Conservation (phyloP, 2,797 vertebrate genomes). For the Pachyuromys duprasi region DNA sequence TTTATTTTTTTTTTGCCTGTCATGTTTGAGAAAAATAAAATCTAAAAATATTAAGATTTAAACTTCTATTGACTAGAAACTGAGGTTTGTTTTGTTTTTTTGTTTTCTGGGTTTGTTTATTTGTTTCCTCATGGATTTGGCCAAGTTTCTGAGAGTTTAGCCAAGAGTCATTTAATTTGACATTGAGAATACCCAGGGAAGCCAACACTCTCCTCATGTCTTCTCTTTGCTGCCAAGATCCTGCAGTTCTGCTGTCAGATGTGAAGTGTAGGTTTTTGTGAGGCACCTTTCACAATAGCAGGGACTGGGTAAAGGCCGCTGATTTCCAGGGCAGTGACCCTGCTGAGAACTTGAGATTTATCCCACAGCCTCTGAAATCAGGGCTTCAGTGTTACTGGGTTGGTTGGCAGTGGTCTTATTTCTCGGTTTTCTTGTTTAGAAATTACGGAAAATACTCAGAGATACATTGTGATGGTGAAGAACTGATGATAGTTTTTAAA, state of each 20-base stretch:
- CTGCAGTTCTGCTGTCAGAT: constrained; percentile 57
- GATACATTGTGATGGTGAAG: constrained; percentile 12
- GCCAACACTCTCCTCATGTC: constrained; percentile 28
- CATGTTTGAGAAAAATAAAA: not conserved
- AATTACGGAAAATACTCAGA: constrained; percentile 53
- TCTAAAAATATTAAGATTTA: not conserved
- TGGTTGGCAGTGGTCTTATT: constrained; percentile 29
- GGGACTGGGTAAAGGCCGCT: constrained; percentile 51
- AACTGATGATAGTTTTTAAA: constrained; percentile 36
- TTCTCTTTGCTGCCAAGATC: constrained; percentile 39
- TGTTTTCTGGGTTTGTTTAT: not conserved
- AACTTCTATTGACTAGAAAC: not conserved
- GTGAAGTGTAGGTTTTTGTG: constrained; percentile 54
- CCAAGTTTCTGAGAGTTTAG: not conserved
- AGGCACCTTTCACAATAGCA: constrained; percentile 61
- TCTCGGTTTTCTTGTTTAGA: not conserved
- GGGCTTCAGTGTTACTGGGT: constrained; percentile 20
- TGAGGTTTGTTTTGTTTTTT: not conserved
- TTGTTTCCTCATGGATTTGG: not conserved
- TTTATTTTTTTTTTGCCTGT: not conserved
- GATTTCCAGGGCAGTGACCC: constrained; percentile 67
- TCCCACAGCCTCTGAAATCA: constrained; percentile 37
- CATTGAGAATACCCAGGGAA: not conserved
- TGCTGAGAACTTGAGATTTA: constrained; percentile 64
- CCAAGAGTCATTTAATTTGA: constrained; percentile 32